A percentile compares a stretch with the other conserved stretches of the same genome.
phyloP scores from a whole-genome alignment of 1,140 invertebrate genomes.

The Magallana gigas region DNA sequence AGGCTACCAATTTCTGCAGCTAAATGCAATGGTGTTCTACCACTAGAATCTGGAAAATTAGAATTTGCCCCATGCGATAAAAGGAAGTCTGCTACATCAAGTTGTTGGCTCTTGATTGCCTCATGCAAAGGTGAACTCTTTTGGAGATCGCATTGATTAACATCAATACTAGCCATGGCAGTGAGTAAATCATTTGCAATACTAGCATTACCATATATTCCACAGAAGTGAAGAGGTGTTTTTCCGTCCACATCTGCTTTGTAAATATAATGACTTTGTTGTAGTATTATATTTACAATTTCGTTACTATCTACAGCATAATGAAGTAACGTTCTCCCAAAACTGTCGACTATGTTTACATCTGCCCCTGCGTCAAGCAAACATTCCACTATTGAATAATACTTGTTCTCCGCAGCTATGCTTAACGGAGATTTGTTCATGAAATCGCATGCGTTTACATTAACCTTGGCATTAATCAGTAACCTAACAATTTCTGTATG shows the following conservation, averaged over 20 bases:
- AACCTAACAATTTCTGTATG: neutral
- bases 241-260: neutral
- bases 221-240: neutral
- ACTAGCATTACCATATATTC: neutral
- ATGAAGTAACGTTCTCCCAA: neutral
- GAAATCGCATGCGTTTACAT: neutral
- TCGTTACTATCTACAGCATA: neutral
- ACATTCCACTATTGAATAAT: neutral
- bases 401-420: neutral
- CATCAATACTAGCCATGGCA: neutral
- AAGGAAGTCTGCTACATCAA: neutral
- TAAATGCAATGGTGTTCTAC: neutral
- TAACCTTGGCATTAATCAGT: neutral
- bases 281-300: neutral
- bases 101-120: neutral
- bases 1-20: slow-evolving; percentile 11
- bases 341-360: neutral
- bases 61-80: neutral
- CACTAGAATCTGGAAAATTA: neutral
- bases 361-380: neutral
- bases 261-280: neutral
- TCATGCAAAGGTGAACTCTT: neutral
- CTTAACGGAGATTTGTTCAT: neutral
- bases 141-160: neutral
- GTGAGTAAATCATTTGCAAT: neutral